Percentiles rank a stretch among this genome's conserved stretches.
These are phyloP conservation scores for Acanthosepion lycidas DNA, from an alignment of 2,888 invertebrate species.

Conservation along the genomic window DNA sequence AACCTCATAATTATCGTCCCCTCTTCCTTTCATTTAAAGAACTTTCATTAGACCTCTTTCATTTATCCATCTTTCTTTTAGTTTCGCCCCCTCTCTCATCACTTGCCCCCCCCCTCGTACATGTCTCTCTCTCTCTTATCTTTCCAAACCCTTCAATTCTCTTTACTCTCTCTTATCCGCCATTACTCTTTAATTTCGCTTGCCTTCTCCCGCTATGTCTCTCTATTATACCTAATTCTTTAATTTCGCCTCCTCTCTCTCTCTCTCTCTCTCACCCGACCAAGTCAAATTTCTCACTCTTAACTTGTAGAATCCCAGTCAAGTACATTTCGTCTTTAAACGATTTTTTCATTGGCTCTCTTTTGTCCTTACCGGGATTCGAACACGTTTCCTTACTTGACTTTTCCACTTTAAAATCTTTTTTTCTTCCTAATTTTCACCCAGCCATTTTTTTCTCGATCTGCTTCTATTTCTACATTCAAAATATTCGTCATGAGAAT, in stretches of 20 bases:
- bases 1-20: neutral
- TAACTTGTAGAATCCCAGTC: neutral
- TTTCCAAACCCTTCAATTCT: neutral
- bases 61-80: neutral
- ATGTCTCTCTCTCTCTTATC: neutral
- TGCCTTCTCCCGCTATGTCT: neutral
- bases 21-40: neutral
- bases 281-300: neutral
- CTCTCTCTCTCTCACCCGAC: neutral
- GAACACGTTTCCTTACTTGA: slow-evolving; percentile 9
- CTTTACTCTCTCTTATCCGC: no score
- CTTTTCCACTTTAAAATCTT: neutral
- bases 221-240: neutral
- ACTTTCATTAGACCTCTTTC: neutral
- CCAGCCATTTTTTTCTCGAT: neutral
- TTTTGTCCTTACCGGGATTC: neutral
- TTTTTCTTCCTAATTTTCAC: neutral
- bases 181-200: neutral
- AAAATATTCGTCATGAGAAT: neutral
- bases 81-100: neutral
- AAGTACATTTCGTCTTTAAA: neutral
- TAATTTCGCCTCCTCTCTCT: neutral
- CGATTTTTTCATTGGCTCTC: neutral
- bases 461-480: neutral
- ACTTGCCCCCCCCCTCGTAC: neutral